Conservation (phyloP, 2,888 invertebrate species). For the Mimumesa dahlbomi region DNA sequence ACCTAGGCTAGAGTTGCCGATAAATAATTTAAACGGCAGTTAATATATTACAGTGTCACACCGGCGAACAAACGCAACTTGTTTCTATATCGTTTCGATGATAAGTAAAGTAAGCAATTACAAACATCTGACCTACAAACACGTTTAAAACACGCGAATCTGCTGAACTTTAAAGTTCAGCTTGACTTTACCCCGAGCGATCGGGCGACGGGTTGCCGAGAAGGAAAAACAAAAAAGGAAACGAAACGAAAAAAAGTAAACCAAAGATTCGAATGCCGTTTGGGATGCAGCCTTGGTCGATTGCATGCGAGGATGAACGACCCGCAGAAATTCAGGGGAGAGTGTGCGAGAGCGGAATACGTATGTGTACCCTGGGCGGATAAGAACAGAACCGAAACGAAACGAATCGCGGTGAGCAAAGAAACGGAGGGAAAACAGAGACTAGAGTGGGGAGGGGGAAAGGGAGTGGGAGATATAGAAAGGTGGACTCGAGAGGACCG, state of each 20-base stretch:
- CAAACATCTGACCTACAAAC: constrained; percentile 27
- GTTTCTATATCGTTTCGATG: background rate
- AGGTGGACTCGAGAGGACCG: constrained; percentile 31
- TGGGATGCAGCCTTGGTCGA: constrained; percentile 17
- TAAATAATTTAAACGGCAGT: constrained; percentile 20
- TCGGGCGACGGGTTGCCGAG: too few species aligned
- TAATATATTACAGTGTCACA: background rate
- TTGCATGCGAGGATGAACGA: constrained; percentile 1
- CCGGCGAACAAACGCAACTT: too few species aligned
- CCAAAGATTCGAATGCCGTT: background rate
- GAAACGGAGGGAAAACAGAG: constrained; percentile 19
- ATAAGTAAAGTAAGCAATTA: too few species aligned
- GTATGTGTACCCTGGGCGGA: background rate
- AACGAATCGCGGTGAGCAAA: background rate
- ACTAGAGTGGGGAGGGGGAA: constrained; percentile 6
- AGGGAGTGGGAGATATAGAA: constrained; percentile 36
- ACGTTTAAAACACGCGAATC: constrained; percentile 11
- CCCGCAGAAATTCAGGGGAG: constrained; percentile 9
- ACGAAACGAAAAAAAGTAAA: too few species aligned
- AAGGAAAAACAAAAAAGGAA: too few species aligned
- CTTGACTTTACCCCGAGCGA: background rate
- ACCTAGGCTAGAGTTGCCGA: background rate
- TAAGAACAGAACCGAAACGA: background rate
- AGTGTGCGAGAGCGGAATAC: constrained; percentile 18
- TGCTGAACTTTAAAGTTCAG: constrained; percentile 55